Conservation (phyloP, 2,797 vertebrate genomes). For the Phaenicophaeus curvirostris region DNA sequence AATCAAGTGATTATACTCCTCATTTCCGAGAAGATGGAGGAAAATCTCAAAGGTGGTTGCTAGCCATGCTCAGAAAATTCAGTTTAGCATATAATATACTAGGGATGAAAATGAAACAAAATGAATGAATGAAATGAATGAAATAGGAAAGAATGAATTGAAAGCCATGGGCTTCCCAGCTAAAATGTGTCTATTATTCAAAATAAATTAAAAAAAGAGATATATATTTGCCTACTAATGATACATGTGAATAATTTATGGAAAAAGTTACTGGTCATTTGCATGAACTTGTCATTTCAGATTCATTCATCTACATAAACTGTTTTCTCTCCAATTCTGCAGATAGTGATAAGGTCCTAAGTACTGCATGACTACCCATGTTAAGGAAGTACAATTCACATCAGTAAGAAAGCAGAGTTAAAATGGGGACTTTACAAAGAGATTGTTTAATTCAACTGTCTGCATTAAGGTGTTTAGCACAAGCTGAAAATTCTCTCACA, state of each 20-base stretch:
- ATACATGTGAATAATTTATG: not conserved
- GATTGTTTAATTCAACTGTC: not conserved
- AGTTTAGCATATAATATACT: not conserved
- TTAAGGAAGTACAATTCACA: not conserved
- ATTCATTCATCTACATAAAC: not conserved
- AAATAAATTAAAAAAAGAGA: not conserved
- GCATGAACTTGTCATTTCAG: not conserved
- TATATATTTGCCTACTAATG: not conserved
- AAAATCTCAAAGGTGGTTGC: not conserved
- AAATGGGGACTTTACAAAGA: not conserved
- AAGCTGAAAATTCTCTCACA: not conserved
- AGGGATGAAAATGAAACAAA: not conserved
- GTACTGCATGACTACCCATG: not conserved
- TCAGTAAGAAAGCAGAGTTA: not conserved
- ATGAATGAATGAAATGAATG: not conserved
- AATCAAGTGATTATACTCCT: not conserved
- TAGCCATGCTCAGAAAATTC: not conserved
- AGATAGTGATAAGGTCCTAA: not conserved
- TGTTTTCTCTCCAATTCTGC: not conserved
- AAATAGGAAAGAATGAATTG: not conserved
- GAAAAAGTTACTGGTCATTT: not conserved
- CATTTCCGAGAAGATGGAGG: not conserved
- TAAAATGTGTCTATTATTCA: not conserved
- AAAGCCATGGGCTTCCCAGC: not conserved
- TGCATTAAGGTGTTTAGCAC: not conserved